These are phyloP conservation scores for Sebastolobus alascanus DNA, from an alignment of 2,797 vertebrate genomes.

Conservation along the genomic window DNA sequence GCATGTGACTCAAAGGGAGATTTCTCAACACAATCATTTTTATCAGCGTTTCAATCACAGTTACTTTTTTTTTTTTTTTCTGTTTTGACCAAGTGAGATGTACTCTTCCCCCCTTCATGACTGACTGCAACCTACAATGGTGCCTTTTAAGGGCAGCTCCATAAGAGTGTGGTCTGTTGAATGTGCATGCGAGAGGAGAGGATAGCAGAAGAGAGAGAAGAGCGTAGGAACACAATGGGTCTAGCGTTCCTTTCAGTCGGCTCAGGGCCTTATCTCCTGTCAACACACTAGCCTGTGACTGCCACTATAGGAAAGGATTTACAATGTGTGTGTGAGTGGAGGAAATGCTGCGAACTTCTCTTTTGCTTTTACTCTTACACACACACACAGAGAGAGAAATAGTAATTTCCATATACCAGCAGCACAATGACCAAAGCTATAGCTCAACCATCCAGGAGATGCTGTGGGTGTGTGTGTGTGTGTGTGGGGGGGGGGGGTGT, in stretches of 20 bases:
- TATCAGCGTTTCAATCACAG: constrained; percentile 24
- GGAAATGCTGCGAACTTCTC: constrained; percentile 78
- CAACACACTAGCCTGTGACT: constrained; percentile 82
- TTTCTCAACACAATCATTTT: constrained; percentile 27
- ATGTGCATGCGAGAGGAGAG: constrained; percentile 67
- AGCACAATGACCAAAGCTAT: constrained; percentile 74
- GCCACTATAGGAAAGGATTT: constrained; percentile 85
- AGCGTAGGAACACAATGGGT: constrained; percentile 80
- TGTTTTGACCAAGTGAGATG: constrained; percentile 64
- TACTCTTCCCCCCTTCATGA: constrained; percentile 28
- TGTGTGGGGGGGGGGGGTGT: neutral
- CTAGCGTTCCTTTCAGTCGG: constrained; percentile 76
- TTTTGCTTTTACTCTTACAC: constrained; percentile 49
- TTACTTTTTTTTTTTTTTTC: constrained; percentile 13
- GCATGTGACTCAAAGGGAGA: constrained; percentile 12
- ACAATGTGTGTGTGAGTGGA: constrained; percentile 76
- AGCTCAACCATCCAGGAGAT: constrained; percentile 72
- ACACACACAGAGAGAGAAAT: constrained; percentile 26
- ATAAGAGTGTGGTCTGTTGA: constrained; percentile 63
- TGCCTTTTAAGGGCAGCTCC: constrained; percentile 70
- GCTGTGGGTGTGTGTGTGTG: constrained; percentile 14
- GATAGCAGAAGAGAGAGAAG: constrained; percentile 69
- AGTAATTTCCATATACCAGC: constrained; percentile 70
- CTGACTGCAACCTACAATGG: constrained; percentile 44
- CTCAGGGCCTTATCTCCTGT: constrained; percentile 85